phyloP scores from a whole-genome alignment of 2,888 invertebrate genomes.

The Ennomos fuscantarius region DNA sequence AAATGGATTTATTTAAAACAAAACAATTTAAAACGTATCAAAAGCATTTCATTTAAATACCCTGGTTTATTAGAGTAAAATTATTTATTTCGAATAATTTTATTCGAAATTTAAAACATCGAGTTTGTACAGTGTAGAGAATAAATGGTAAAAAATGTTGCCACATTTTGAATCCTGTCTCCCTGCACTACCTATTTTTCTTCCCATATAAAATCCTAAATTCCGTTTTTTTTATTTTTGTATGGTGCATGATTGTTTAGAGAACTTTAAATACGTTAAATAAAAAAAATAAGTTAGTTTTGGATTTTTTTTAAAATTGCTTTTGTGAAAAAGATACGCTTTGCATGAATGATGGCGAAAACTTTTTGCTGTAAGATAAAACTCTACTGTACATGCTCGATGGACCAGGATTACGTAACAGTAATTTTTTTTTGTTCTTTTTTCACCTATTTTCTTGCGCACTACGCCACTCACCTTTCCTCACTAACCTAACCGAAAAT shows the following conservation, averaged over 20 bases:
- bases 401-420: slow-evolving; percentile 61
- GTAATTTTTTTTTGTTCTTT: slow-evolving; percentile 43
- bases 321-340: slow-evolving; percentile 32
- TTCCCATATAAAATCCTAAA: slow-evolving; percentile 44
- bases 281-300: background rate
- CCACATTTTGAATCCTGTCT: slow-evolving; percentile 59
- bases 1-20: slow-evolving; percentile 31
- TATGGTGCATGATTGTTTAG: slow-evolving; percentile 26
- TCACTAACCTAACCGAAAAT: slow-evolving; percentile 39
- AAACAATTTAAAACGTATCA: slow-evolving; percentile 56
- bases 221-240: slow-evolving; percentile 31
- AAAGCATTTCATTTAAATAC: slow-evolving; percentile 71
- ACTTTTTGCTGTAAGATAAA: slow-evolving; percentile 39
- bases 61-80: slow-evolving; percentile 54
- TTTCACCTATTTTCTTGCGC: slow-evolving; percentile 44
- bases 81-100: slow-evolving; percentile 39
- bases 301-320: slow-evolving; percentile 1
- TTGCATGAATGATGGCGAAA: slow-evolving; percentile 55
- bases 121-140: slow-evolving; percentile 81
- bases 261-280: slow-evolving; percentile 1
- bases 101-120: slow-evolving; percentile 52
- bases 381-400: slow-evolving; percentile 80
- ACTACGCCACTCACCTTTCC: slow-evolving; percentile 50
- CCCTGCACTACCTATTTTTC: slow-evolving; percentile 64
- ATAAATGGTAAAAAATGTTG: slow-evolving; percentile 73